Base-by-base conservation (phyloP, 2,113 vertebrate genomes). In the Muntiacus muntjak region DNA sequence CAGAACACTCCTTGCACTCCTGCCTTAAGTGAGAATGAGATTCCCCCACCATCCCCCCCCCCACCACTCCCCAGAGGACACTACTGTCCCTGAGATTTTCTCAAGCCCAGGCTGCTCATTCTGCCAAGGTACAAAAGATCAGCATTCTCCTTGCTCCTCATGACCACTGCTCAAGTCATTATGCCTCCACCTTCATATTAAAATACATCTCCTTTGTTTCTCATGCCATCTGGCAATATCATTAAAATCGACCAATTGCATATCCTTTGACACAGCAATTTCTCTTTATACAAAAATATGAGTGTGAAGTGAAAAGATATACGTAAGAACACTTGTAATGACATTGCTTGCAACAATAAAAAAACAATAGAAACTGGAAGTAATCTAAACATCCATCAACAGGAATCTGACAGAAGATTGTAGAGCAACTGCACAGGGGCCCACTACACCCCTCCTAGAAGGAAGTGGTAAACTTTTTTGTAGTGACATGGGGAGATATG, bases 11-110 rank as follows among this genome's bases (percentile, higher is more conserved):
- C 52, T 88, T 43, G 36, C 3, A 54, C 58, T 82, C 96, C 86
- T 23, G 2, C 95, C 89, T 95, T 96, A 95, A 54, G 86, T 67
- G 89, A 91, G 25, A 97, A 97, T 91, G 82, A 97, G 91, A 36
- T 94, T 52, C 30, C 4, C 7, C n/a, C 33, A 14, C 45, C 47
- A 50, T 13, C 47, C 47, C 14, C 26, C 16, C 64, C 14, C 28
- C 7, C 19, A 1, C 19, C 3, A 23, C 88, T 96, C 47, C 54
- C 92, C 36, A 30, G 92, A 96, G 64, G 47, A 79, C 17, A 0
- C 33, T 9, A 30, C 58, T 33, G 14, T 67, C 50, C 60, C 85
- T 10, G 2, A 3, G 1, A 47, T 23, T 89, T 82, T 40, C 82
- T 86, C 43, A 45, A 76, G 60, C 30, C 1, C 0, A 87, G n/a